Conservation (phyloP, 2,113 vertebrate genomes). For the Corythaixoides concolor region DNA sequence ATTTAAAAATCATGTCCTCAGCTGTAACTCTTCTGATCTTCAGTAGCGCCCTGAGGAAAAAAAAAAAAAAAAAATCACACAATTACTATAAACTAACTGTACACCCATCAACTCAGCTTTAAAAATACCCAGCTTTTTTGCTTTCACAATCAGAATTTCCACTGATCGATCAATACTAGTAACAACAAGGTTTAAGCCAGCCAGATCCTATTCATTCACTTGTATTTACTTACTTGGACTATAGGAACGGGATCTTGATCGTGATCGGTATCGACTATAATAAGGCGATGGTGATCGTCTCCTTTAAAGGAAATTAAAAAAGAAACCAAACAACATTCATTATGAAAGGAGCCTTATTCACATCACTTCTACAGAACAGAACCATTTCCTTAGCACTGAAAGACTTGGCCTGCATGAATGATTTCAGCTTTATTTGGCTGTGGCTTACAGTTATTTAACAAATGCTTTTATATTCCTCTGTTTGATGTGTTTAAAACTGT, state of each 20-base stretch:
- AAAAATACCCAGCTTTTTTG: background rate
- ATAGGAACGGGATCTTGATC: conserved; percentile 90
- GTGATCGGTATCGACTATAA: conserved; percentile 90
- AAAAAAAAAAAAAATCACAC: background rate
- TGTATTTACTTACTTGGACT: conserved; percentile 85
- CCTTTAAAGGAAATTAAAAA: conserved; percentile 71
- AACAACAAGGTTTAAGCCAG: background rate
- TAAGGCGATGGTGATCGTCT: conserved; percentile 91
- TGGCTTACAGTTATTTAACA: conserved; percentile 23
- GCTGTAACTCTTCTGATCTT: conserved; percentile 51
- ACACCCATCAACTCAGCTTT: background rate
- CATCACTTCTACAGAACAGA: conserved; percentile 27
- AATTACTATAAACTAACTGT: background rate
- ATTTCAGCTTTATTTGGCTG: conserved; percentile 38
- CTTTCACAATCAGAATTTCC: background rate
- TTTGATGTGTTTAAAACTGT: background rate
- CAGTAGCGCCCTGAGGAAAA: conserved; percentile 80
- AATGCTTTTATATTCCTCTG: conserved; percentile 22
- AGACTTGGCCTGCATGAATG: conserved; percentile 35
- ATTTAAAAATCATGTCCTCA: conserved; percentile 64
- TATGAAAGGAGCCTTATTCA: conserved; percentile 47
- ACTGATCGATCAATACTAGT: background rate
- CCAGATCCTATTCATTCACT: background rate
- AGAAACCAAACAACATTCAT: conserved; percentile 16
- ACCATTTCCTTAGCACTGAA: conserved; percentile 24